Evolutionary conservation across 30 jellyfish, hydroid and myxozoan genomes (phyloP), one percentile per base, ranked within the genome.

Genomic region (Hydractinia echinata): DNA sequence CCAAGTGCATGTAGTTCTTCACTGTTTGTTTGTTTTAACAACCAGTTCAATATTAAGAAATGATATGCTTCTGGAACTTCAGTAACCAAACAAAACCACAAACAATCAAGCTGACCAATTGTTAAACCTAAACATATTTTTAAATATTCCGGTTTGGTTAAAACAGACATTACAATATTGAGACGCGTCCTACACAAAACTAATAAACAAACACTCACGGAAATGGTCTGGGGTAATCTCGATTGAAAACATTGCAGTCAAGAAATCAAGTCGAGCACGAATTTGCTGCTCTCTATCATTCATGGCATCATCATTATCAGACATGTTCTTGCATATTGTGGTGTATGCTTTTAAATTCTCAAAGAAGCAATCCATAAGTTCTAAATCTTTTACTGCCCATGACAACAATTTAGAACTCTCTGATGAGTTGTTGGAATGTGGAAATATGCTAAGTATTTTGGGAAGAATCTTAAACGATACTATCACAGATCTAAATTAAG

Each of bases 1-100:
- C 99, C 99, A 61, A 93, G 90, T 10, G 99, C 99, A 82, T 93
- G 99, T 53, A 93, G 72, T 44, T 93, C 99, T 76, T 93, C 95
- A 72, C 81, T 84, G 94, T 93, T 88, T 4, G 99, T 86, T 76
- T 93, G 99, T 78, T 88, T 93, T 73, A 85, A 84, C 44, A 93
- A 73, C 99, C 99, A 93, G 81, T 86, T 93, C 72, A 93, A 67
- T 44, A 88, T 88, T 3, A 87, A 88, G 61, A 54, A 84, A 50
- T 93, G 99, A 77, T 76, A 93, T 14, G 80, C 61, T 55, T 87
- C 95, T 4, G 95, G 95, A 5, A 93, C 48, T 20, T 74, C 67
- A 3, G 96, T 87, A n/a, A 93, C 86, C 69, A 93, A 86, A 73
- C 96, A 93, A 18, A 81, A 55, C 99, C 99, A 93, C 78, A 93